phyloP scores from a whole-genome alignment of 1,140 invertebrate species.

The Sitophilus oryzae region DNA sequence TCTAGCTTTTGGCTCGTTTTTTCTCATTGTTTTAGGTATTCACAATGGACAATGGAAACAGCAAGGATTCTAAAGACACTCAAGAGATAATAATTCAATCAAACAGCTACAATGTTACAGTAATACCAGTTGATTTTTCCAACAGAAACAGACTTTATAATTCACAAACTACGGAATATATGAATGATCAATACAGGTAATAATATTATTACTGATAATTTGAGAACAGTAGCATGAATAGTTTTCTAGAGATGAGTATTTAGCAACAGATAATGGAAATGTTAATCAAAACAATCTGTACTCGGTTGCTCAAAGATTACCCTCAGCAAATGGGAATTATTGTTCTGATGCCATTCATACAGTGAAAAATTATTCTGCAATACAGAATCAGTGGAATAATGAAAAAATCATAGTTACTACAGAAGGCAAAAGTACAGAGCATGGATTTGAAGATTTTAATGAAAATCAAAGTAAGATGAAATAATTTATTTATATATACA shows the following conservation, averaged over 20 bases:
- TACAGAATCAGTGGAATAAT: constrained; percentile 31
- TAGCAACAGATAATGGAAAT: constrained; percentile 31
- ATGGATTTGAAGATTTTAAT: constrained; percentile 25
- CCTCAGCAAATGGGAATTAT: constrained; percentile 32
- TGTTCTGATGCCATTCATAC: constrained; percentile 28
- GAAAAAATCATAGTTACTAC: constrained; percentile 20
- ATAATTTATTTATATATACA: neutral
- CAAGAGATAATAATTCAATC: constrained; percentile 31
- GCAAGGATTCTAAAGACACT: constrained; percentile 25
- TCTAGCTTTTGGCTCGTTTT: neutral
- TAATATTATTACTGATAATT: constrained; percentile 4
- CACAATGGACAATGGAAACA: constrained; percentile 15
- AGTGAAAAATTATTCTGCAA: constrained; percentile 24
- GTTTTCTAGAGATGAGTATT: constrained; percentile 25
- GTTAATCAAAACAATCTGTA: constrained; percentile 34
- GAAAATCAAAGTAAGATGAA: constrained; percentile 28
- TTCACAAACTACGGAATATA: constrained; percentile 32
- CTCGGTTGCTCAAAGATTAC: constrained; percentile 39
- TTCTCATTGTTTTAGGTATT: neutral
- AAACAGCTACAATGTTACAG: constrained; percentile 35
- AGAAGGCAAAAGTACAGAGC: constrained; percentile 24
- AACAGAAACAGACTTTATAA: constrained; percentile 30
- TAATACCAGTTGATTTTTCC: constrained; percentile 35
- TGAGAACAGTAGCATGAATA: neutral
- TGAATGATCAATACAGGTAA: constrained; percentile 36